These are phyloP conservation scores for Papilio xuthus DNA, from an alignment of 1,140 invertebrate species.

Conservation along the genomic window DNA sequence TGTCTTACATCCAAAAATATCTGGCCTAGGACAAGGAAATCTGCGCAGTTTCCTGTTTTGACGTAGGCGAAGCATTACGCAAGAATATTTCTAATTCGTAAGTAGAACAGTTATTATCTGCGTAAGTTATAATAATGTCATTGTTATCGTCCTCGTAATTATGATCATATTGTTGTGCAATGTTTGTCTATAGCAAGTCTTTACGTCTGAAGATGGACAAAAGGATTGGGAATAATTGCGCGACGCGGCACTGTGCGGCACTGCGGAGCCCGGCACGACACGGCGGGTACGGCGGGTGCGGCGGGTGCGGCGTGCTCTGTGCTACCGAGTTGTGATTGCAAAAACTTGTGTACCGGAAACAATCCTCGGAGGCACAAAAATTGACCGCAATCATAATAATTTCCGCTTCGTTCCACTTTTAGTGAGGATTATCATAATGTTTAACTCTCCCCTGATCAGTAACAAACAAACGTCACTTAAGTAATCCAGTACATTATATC, in stretches of 20 bases:
- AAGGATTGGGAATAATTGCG: conserved; percentile 5
- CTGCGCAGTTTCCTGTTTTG: no score
- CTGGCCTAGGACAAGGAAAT: no score
- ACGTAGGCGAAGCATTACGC: no score
- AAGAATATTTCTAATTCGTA: no score
- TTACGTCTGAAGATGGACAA: conserved; percentile 15
- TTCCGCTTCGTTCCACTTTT: background rate
- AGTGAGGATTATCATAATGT: background rate
- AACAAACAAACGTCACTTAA: background rate
- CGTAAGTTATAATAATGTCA: no score
- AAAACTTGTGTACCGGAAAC: conserved; percentile 13
- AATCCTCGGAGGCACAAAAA: background rate
- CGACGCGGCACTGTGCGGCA: background rate
- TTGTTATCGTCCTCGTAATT: background rate
- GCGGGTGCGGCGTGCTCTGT: background rate
- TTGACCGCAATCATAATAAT: background rate
- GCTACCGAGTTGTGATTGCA: background rate
- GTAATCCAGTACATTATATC: no score
- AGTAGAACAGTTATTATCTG: no score
- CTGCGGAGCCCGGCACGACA: background rate
- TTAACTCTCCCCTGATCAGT: background rate
- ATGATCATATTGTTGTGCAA: background rate
- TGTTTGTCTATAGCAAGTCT: background rate
- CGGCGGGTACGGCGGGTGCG: background rate
- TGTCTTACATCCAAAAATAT: no score